These are phyloP conservation scores for Tenthredo mesomela DNA, from an alignment of 2,888 invertebrate species.

Conservation along the genomic window DNA sequence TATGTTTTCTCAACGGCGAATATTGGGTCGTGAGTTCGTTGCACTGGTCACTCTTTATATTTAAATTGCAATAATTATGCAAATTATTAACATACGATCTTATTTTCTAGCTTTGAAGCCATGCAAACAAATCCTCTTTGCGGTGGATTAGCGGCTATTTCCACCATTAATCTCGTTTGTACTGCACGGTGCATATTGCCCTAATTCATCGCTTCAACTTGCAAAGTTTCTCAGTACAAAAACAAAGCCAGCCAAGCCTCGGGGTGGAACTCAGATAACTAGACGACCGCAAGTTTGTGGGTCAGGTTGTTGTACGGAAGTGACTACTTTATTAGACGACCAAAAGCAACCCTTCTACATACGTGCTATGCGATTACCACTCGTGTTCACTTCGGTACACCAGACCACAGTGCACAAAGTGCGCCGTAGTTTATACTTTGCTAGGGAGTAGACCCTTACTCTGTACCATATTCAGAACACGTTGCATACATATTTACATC, in stretches of 20 bases:
- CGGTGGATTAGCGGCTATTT: background rate
- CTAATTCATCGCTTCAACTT: slow-evolving; percentile 22
- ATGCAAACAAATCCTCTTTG: slow-evolving; percentile 13
- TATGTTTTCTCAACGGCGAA: slow-evolving; percentile 2
- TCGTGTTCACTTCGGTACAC: slow-evolving; percentile 12
- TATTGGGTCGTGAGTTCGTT: background rate
- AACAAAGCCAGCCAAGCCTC: background rate
- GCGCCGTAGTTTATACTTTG: slow-evolving; percentile 41
- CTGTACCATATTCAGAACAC: background rate
- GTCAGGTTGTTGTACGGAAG: slow-evolving; percentile 29
- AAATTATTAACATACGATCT: slow-evolving; percentile 6
- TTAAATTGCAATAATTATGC: slow-evolving; percentile 22
- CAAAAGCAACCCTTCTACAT: slow-evolving; percentile 28
- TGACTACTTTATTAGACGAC: slow-evolving; percentile 47
- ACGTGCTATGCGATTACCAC: slow-evolving; percentile 19
- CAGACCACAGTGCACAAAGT: slow-evolving; percentile 28
- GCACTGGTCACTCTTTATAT: background rate
- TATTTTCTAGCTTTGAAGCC: slow-evolving; percentile 9
- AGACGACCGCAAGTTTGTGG: slow-evolving; percentile 21
- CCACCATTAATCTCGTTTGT: slow-evolving; percentile 18
- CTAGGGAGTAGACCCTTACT: background rate
- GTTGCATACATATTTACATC: slow-evolving; percentile 31
- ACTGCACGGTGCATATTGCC: slow-evolving; percentile 7
- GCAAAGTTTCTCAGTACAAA: background rate
- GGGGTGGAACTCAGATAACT: slow-evolving; percentile 18